Conservation (phyloP, 2,888 invertebrate species). For the Hesperia comma region DNA sequence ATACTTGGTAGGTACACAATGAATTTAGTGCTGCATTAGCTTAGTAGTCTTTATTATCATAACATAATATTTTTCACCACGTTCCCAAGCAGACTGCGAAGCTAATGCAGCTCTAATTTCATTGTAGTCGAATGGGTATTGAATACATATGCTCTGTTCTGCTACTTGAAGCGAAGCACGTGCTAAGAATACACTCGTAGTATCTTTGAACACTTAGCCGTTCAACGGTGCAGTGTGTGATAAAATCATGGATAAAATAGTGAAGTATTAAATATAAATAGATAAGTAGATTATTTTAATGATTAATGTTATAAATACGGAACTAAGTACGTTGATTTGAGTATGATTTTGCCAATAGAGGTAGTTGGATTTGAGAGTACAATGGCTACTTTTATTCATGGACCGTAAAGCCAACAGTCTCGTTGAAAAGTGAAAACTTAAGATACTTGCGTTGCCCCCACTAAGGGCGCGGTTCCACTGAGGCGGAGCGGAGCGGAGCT, state of each 20-base stretch:
- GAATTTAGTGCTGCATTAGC: too few species aligned
- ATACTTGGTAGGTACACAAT: too few species aligned
- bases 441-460: too few species aligned
- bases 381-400: too few species aligned
- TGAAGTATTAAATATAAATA: not conserved
- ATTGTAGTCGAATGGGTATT: constrained; percentile 18
- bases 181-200: constrained; percentile 11
- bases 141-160: constrained; percentile 18
- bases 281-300: not conserved
- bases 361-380: too few species aligned
- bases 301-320: too few species aligned
- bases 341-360: too few species aligned
- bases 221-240: not conserved
- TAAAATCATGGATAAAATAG: not conserved
- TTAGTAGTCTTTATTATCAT: not conserved
- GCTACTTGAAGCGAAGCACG: constrained; percentile 13
- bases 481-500: too few species aligned
- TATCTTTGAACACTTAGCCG: constrained; percentile 3
- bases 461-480: too few species aligned
- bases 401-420: too few species aligned
- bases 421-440: too few species aligned
- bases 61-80: not conserved
- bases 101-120: constrained; percentile 19
- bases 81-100: not conserved
- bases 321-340: too few species aligned